Base-by-base conservation (phyloP, 2,113 vertebrate genomes). In the Protobothrops flavoviridis region DNA sequence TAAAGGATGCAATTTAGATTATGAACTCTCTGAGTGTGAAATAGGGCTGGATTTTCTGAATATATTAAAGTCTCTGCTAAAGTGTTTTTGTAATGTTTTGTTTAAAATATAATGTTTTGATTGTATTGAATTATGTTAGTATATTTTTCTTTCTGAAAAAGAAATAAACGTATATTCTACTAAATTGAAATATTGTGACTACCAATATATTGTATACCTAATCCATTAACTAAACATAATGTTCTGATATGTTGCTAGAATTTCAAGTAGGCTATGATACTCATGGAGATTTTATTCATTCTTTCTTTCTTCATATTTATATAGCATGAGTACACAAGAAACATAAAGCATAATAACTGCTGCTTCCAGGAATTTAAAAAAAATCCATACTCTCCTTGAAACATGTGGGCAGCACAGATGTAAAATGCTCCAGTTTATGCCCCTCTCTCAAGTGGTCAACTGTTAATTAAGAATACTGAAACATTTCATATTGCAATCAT, bases 61-160 rank as follows among this genome's bases (percentile, higher is more conserved):
- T 96, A 94, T 94, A 96, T 95, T 93, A 94, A 97, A 96, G 92
- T 94, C 89, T 96, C 96, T 96, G 95, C 94, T 88, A 86, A 81
- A 90, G 93, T 96, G 95, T 95, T 96, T 96, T 94, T 96, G 94
- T 95, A 96, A 95, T 95, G 95, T 92, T 96, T 97, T 96, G 94
- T 97, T 97, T 97, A 97, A 97, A 96, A 95, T 96, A 95, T 97
- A 96, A 91, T 94, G 88, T 97, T 97, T 97, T 97, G 94, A 96
- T 95, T 97, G 96, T 97, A 97, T 95, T 94, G 95, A 97, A 96
- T 96, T 96, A 95, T 97, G 95, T 97, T 96, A 96, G 97, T 95
- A 96, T 94, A 95, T 92, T 96, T 92, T 96, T 95, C 92, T 94
- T 96, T 96, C 97, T 96, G 95, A 95, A 96, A 95, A 96, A 89